Evolutionary conservation across 2,888 invertebrate species (phyloP), one percentile per base, ranked within the genome.

Genomic region (Acleris laterana): DNA sequence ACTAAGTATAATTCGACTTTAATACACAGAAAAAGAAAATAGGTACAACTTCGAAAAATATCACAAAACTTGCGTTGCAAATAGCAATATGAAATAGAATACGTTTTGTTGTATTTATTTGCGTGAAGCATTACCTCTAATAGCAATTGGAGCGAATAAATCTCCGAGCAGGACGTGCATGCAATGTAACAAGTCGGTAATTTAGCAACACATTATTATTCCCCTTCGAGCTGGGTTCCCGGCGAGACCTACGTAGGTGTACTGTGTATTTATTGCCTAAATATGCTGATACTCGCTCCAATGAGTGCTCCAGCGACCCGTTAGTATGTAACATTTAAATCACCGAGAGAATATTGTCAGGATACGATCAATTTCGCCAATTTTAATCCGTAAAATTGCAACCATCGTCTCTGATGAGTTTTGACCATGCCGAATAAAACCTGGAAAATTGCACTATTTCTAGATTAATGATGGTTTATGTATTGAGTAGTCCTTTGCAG

Each of bases 121-220:
- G 66, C 66, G 66, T 62, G 62, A 62, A 66, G 61, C 52, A 66
- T 48, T 62, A 57, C 66, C 57, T 66, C 66, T 61, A 65, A 65
- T 65, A 62, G 66, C 66, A 66, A 66, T 66, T 62, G 66, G 66
- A 66, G 62, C 61, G 57, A 38, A 66, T 66, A 66, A 66, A 66
- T 66, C 66, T 61, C 38, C 17, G 20, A 22, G 51, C 48, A 62
- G 62, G 62, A 66, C 66, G 66, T 66, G 66, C 66, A 66, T 66
- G 66, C 66, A 62, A 66, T 66, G 66, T 66, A 66, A 68, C 69
- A 66, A 69, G 68, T 64, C 62, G 66, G 69, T 66, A 69, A 71
- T 69, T 69, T 69, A 69, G 66, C 67, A 69, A 71, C 68, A 67
- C 71, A 71, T 71, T 69, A 71, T 69, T 71, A 69, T 69, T 71